Base-by-base conservation (phyloP, 2,113 vertebrate genomes). In the Strigops habroptila region DNA sequence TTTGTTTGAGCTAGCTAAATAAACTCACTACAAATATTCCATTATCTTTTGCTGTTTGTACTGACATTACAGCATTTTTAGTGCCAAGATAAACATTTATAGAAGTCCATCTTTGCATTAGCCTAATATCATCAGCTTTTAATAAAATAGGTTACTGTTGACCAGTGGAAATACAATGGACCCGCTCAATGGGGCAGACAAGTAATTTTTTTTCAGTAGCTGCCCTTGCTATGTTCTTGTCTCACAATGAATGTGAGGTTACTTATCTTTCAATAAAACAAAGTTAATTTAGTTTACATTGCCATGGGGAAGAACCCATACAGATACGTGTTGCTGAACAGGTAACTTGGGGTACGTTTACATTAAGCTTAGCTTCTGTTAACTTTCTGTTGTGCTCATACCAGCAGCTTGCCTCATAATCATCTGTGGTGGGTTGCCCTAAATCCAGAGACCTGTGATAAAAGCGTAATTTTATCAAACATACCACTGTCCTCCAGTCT, bases 21-120 rank as follows among this genome's bases (percentile, higher is more conserved):
- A 96, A 88, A 83, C 35, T 84, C 30, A 23, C 51, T 90, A 88
- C 71, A 78, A 83, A 74, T 48, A 86, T 76, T 82, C 64, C 73
- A 91, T 93, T 92, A 75, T 78, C 68, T 90, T 82, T 75, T 88
- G 18, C 60, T 88, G 35, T n/a, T 69, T 86, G 18, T 77, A 78
- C 19, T 22, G 43, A 14, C 12, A 23, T 23, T 0, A 0, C 22
- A 62, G 23, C 43, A 74, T 74, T 91, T 90, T 90, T 68, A 48
- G 35, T 33, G 53, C 51, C 48, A 81, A 81, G 60, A 68, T 31
- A 90, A 93, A 74, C 39, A 64, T 80, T 94, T 77, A n/a, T 83
- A 64, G 53, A 80, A 64, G 8, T 28, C 11, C 5, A 67, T 63
- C 9, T 55, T 84, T 75, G 10, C 59, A 67, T 53, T 55, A 83